Percentiles rank a stretch among this genome's conserved stretches.
Evolutionary conservation across 2,113 vertebrate genomes (phyloP).

Genomic region (Ptilorrhoa leucosticta): DNA sequence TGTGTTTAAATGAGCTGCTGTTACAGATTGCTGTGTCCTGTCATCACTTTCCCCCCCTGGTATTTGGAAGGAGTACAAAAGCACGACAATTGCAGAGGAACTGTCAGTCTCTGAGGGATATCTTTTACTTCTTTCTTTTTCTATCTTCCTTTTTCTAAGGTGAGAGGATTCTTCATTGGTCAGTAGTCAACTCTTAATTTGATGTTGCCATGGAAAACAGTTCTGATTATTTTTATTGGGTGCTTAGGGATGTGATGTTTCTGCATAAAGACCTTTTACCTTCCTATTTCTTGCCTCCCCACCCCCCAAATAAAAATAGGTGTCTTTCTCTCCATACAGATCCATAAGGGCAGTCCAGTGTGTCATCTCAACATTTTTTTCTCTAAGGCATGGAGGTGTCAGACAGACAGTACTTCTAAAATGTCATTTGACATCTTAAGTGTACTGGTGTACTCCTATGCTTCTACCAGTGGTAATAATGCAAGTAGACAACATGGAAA

Average conservation of each 20-base stretch:
- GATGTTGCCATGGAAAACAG: not conserved
- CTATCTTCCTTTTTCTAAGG: not conserved
- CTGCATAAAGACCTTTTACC: not conserved
- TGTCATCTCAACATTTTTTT: not conserved
- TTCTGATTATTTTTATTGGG: not conserved
- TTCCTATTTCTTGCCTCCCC: not conserved
- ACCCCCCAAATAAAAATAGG: not conserved
- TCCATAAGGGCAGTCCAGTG: not conserved
- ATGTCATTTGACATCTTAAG: not conserved
- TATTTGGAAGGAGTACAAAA: not conserved
- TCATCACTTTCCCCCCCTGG: not conserved
- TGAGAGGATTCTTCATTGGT: not conserved
- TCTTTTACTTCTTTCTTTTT: not conserved
- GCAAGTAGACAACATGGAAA: not conserved
- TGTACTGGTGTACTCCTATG: not conserved
- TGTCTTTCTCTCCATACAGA: not conserved
- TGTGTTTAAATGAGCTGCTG: not conserved
- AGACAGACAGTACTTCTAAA: not conserved
- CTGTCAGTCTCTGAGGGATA: not conserved
- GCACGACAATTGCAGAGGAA: not conserved
- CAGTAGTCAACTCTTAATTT: not conserved
- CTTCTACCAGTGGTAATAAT: not conserved
- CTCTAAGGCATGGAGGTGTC: not conserved
- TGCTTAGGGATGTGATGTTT: not conserved
- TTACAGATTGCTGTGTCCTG: not conserved